phyloP scores from a whole-genome alignment of 2,797 vertebrate species.

The Sylvia borin region DNA sequence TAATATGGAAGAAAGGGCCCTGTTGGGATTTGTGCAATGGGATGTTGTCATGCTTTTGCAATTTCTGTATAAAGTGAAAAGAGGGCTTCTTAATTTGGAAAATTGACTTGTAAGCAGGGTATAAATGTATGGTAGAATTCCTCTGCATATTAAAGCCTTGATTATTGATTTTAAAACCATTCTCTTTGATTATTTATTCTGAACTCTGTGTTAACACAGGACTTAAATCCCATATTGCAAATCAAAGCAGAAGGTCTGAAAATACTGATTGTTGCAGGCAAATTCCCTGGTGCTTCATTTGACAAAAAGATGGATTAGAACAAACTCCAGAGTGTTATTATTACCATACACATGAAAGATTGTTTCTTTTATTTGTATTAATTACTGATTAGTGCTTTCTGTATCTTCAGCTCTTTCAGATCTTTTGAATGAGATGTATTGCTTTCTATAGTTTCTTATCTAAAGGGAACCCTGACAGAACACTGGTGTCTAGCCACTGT shows the following conservation, averaged over 20 bases:
- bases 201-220: slow-evolving; percentile 17
- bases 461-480: slow-evolving; percentile 5
- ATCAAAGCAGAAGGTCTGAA: slow-evolving; percentile 55
- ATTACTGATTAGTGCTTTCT: slow-evolving; percentile 72
- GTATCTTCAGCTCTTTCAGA: slow-evolving; percentile 44
- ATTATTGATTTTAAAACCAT: background rate
- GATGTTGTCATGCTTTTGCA: background rate
- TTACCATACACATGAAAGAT: slow-evolving; percentile 68
- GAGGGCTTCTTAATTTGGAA: background rate
- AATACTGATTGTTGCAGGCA: slow-evolving; percentile 43
- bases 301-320: slow-evolving; percentile 71
- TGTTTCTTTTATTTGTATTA: slow-evolving; percentile 71
- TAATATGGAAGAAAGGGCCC: background rate
- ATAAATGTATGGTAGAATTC: background rate
- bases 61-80: background rate
- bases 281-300: slow-evolving; percentile 66
- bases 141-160: background rate
- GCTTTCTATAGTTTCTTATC: background rate
- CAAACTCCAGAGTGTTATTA: slow-evolving; percentile 71
- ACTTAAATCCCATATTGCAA: slow-evolving; percentile 24
- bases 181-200: slow-evolving; percentile 14
- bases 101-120: background rate
- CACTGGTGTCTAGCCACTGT: background rate
- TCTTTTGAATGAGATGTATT: slow-evolving; percentile 47
- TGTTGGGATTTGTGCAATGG: background rate